A percentile compares a stretch with the other conserved stretches of the same genome.
Conservation (phyloP, 2,797 vertebrate species). For the Typhlichthys eigenmanni region DNA sequence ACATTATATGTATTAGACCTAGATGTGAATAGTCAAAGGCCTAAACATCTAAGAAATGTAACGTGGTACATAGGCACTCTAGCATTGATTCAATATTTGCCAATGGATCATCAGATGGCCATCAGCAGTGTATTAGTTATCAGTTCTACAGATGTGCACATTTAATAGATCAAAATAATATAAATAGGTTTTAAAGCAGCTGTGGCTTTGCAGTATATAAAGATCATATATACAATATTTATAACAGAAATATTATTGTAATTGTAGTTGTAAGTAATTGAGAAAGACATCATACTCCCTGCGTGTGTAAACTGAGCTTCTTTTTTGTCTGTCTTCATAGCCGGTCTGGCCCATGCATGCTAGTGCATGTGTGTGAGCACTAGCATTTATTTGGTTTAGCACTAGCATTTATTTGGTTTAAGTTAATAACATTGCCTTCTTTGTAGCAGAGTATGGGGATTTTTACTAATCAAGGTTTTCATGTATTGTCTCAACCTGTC, state of each 20-base stretch:
- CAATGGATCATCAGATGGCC: constrained; percentile 47
- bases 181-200: too few relatives aligned
- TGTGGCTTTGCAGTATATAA: too few relatives aligned
- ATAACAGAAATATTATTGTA: too few relatives aligned
- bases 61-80: constrained; percentile 2
- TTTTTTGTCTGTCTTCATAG: not conserved
- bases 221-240: too few relatives aligned
- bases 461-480: not conserved
- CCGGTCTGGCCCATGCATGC: not conserved
- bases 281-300: too few relatives aligned
- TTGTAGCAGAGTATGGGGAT: not conserved
- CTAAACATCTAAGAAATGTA: constrained; percentile 24
- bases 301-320: not conserved
- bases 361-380: too few relatives aligned
- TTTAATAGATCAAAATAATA: too few relatives aligned
- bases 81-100: constrained; percentile 44
- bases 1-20: not conserved
- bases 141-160: not conserved
- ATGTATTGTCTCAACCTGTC: not conserved
- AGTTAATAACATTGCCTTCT: not conserved
- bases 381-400: too few relatives aligned
- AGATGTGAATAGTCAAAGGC: constrained; percentile 29
- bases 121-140: constrained; percentile 4
- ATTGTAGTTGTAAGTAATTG: too few relatives aligned
- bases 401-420: too few relatives aligned